These are phyloP conservation scores for Fregata magnificens DNA, from an alignment of 2,113 vertebrate genomes.

Conservation along the genomic window DNA sequence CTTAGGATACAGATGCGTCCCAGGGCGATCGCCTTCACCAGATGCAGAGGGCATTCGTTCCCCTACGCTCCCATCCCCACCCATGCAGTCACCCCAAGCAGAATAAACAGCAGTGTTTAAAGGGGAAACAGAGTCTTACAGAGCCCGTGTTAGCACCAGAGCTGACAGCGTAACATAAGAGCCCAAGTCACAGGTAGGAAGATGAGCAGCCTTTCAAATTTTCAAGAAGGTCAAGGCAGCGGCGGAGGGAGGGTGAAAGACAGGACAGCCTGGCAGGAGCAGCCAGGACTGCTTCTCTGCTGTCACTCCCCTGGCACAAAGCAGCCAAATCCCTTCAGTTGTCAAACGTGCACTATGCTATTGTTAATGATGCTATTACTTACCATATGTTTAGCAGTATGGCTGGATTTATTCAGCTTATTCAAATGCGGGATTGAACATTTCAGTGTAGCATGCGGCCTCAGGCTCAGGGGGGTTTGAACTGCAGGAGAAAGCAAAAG, in stretches of 20 bases:
- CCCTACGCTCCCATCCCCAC: not conserved
- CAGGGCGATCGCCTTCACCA: rapidly evolving
- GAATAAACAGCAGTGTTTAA: not conserved
- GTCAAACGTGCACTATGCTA: slow-evolving; percentile 45
- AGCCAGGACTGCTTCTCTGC: not conserved
- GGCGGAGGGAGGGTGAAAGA: not conserved
- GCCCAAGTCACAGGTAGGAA: not conserved
- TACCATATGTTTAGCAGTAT: slow-evolving; percentile 62
- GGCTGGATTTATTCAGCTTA: slow-evolving; percentile 43
- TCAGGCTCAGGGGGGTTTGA: not conserved
- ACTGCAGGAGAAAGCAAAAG: slow-evolving; percentile 17
- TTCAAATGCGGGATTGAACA: slow-evolving; percentile 11
- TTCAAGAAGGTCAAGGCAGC: not conserved
- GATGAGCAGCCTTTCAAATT: slow-evolving; percentile 12
- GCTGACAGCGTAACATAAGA: not conserved
- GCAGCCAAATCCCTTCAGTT: slow-evolving; percentile 50
- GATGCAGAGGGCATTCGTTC: not conserved
- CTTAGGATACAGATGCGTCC: not conserved
- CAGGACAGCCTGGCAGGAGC: not conserved
- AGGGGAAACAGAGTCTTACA: not conserved
- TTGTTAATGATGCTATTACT: slow-evolving; percentile 67
- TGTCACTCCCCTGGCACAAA: slow-evolving; percentile 14
- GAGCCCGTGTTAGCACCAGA: not conserved
- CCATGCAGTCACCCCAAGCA: not conserved
- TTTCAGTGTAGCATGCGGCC: not conserved